These are phyloP conservation scores for Pollenia labialis DNA, from an alignment of 2,888 invertebrate species.

Conservation along the genomic window DNA sequence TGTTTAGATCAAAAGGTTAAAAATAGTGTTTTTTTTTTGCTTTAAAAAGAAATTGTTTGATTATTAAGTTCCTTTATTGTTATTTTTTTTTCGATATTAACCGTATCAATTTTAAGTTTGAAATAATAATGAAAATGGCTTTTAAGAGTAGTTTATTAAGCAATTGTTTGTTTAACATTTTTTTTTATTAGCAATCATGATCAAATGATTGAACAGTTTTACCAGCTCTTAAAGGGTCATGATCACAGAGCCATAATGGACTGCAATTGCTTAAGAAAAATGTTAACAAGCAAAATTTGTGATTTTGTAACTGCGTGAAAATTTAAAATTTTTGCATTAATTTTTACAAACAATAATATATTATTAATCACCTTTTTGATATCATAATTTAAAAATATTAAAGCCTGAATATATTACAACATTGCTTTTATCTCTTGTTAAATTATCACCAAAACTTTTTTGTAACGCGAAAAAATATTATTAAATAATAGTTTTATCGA, in stretches of 20 bases:
- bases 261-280: too few relatives aligned
- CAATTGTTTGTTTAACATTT: conserved; percentile 5
- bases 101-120: not conserved
- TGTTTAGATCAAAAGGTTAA: conserved; percentile 29
- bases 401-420: too few relatives aligned
- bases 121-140: not conserved
- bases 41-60: conserved; percentile 12
- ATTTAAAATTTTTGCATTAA: too few relatives aligned
- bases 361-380: too few relatives aligned
- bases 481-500: too few relatives aligned
- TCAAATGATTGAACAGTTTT: conserved; percentile 15
- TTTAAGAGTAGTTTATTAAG: conserved; percentile 20
- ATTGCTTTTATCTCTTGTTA: too few relatives aligned
- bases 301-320: too few relatives aligned
- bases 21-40: not conserved
- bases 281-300: too few relatives aligned
- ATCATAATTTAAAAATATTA: too few relatives aligned
- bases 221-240: conserved; percentile 23
- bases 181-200: conserved; percentile 17
- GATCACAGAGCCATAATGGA: not conserved
- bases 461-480: too few relatives aligned
- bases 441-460: too few relatives aligned
- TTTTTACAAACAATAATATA: too few relatives aligned
- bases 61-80: conserved; percentile 16
- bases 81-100: not conserved